Evolutionary conservation across 2,888 invertebrate genomes (phyloP), one percentile per base, ranked within the genome.

Genomic region (Drosophila pullipes): DNA sequence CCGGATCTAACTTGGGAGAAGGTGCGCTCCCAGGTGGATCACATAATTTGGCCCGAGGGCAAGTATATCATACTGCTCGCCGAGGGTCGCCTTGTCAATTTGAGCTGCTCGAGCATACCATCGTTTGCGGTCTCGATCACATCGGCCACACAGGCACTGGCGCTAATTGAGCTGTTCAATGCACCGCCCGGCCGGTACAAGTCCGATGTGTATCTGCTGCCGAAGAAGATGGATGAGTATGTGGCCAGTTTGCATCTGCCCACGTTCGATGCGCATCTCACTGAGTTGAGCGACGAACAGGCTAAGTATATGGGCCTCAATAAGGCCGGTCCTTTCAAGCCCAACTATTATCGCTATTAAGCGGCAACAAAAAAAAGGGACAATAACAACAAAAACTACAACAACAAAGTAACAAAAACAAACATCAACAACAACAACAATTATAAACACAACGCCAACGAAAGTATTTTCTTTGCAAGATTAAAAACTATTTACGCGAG

Each of bases 151-250:
- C 99, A 99, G 94, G 99, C 99, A 13, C 94, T 99, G 76, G 99
- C 99, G 31, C 95, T 99, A 78, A 99, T 99, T 90, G 99, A 99
- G 94, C 94, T 99, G 50, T 99, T 97, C 92, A 99, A 99, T 94
- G 99, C 99, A 11, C 99, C 99, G 18, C 94, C 96, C 58, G 98
- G 98, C 49, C 95, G 99, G 73, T 99, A 99, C 94, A 99, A 99
- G 94, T 96, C 98, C 78, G 99, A 99, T 93, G 99, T 99, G 25
- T 99, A 99, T 94, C 95, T 99, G 81, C 94, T 99, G 89, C 99
- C 99, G 61, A 99, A 99, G 94, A 99, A 99, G 94, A 99, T 99
- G 99, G 97, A 99, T 94, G 99, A 99, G 92, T 99, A 99, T 94
- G 99, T 99, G 30, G 99, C 99, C 18, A 98, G 98, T 80, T 95